Conservation (phyloP, 2,797 vertebrate species). For the Vultur gryphus region DNA sequence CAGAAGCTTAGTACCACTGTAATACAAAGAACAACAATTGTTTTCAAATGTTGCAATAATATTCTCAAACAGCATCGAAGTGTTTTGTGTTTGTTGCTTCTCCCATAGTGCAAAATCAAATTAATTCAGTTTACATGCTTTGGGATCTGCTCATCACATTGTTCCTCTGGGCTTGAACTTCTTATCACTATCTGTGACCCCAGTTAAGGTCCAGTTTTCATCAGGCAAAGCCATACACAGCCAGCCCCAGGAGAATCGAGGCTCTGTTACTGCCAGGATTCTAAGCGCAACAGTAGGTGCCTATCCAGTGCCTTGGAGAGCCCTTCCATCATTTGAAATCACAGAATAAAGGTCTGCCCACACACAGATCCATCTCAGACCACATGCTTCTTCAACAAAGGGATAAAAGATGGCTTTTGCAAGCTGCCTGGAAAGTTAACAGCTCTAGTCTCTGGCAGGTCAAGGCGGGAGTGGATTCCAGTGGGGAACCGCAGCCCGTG, state of each 20-base stretch:
- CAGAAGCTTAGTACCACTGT: neutral
- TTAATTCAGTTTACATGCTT: neutral
- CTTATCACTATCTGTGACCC: neutral
- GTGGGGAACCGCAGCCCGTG: neutral
- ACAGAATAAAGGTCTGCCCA: constrained; percentile 13
- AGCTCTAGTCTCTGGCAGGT: constrained; percentile 41
- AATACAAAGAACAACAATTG: constrained; percentile 23
- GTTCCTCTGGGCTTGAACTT: neutral
- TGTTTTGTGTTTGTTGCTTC: neutral
- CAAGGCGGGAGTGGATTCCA: neutral
- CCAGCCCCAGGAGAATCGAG: neutral
- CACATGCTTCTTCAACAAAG: constrained; percentile 25
- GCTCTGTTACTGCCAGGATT: neutral
- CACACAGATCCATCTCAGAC: constrained; percentile 14
- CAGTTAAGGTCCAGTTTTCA: neutral
- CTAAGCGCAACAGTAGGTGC: neutral
- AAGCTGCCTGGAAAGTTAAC: constrained; percentile 37
- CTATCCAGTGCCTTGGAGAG: neutral
- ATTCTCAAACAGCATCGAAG: neutral
- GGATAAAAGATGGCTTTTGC: constrained; percentile 46
- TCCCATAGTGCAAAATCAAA: neutral
- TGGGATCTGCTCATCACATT: neutral
- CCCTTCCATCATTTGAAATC: neutral
- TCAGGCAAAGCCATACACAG: neutral
- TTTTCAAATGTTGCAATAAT: constrained; percentile 32